Base-by-base conservation (phyloP, 2,113 vertebrate species). In the Amazona guildingii region DNA sequence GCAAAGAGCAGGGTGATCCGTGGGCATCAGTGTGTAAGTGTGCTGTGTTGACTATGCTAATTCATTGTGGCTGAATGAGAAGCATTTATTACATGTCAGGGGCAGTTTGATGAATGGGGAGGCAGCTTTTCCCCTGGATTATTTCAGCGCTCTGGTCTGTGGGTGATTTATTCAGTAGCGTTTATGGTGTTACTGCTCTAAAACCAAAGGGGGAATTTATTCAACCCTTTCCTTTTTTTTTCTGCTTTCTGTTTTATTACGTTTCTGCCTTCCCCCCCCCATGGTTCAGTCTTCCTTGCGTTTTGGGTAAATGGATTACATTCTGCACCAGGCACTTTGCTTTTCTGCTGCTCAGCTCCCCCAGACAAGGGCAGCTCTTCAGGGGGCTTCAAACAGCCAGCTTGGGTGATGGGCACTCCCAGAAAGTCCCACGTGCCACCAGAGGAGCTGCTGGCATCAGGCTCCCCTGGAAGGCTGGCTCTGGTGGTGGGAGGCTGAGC, bases 201-300 rank as follows among this genome's bases (percentile, higher is more conserved):
- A 97, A 95, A 95, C 66, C 77, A 87, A 84, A 95, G 77, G 96
- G 78, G 83, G 95, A 89, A 91, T 95, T 90, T 94, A 91, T 96
- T 96, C 88, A 94, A 66, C 63, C 82, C 39, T 87, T 91, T 54
- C n/a, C 82, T 77, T 95, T 92, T 43, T 23, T 88, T 85, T 27
- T 49, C 68, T 35, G 10, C n/a, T 77, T 82, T 83, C 35, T 78
- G 33, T 73, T 91, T 84, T 64, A 59, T 86, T 90, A 29, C 57
- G 68, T 84, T 83, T 75, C 77, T 59, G 68, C 55, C 11, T 5
- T 6, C 4, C 1, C 2, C 9, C 67, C 33, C 33, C 33, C n/a
- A 14, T 75, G n/a, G 19, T 90, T 97, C 92, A 41, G 52, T 61
- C 46, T 54, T 66, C 35, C n/a, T 64, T 68, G 44, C 21, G 72